Evolutionary conservation across 2,888 invertebrate species (phyloP), one percentile per base, ranked within the genome.

Genomic region (Protodeltote pygarga): DNA sequence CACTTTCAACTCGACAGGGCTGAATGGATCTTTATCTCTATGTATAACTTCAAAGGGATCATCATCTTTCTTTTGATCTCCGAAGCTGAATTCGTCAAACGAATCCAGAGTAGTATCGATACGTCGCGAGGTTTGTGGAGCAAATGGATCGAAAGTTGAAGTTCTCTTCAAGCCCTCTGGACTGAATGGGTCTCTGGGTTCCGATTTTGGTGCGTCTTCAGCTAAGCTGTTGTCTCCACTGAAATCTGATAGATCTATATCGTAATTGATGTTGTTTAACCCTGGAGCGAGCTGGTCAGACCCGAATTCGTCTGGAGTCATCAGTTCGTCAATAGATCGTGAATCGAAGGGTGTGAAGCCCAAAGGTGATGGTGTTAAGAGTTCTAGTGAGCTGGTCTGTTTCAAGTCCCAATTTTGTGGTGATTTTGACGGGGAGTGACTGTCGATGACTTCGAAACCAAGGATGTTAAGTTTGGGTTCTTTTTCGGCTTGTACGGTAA

Each of bases 211-310:
- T 0, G 74, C 68, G 17, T 90, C 91, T 4, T 95, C 95, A 0
- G 94, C 94, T 14, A 93, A 87, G 61, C 95, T 95, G 71, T 95
- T 95, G 5, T 96, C 96, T 0, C 93, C 95, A 66, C 95, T 95
- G 24, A 95, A 86, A 79, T 96, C 96, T 2, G 95, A 95, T 46
- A 95, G 86, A 78, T 96, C 95, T 42, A 96, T 95, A 64, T 96
- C 96, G 60, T 96, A 96, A 77, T 95, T 95, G 8, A 96, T 94
- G 69, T 95, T 94, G 14, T 94, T 94, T 15, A 96, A 78, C 0
- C 94, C 94, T 8, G 94, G 93, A 0, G 93, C 89, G 20, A 94
- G 83, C 46, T 93, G 93, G 4, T 93, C 93, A 0, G 82, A 65
- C 0, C 79, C 88, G 33, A 87, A 92, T 19, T 95, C 94, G 37